Conservation (phyloP, 2,888 invertebrate genomes). For the Eupithecia tripunctaria region DNA sequence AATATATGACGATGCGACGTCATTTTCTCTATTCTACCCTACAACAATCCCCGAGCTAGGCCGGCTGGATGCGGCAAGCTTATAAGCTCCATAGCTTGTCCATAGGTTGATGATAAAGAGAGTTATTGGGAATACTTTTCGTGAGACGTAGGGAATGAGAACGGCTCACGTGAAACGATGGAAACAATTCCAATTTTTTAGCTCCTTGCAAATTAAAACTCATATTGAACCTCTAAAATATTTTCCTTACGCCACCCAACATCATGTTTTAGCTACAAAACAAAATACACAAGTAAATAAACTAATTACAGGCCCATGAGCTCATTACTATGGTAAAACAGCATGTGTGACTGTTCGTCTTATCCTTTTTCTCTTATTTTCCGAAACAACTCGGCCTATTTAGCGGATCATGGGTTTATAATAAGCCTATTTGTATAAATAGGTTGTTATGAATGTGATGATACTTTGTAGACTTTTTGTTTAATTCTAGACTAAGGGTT, state of each 20-base stretch:
- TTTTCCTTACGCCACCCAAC: constrained; percentile 4
- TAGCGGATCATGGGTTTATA: constrained; percentile 8
- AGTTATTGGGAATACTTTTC: too few relatives aligned
- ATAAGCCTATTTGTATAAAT: constrained; percentile 8
- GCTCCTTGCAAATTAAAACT: not conserved
- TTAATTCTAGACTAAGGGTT: not conserved
- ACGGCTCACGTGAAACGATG: too few relatives aligned
- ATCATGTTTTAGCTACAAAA: constrained; percentile 24
- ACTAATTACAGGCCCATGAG: constrained; percentile 31
- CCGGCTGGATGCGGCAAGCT: too few relatives aligned
- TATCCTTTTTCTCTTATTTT: constrained; percentile 15
- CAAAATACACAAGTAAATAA: constrained; percentile 26
- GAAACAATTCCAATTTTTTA: not conserved
- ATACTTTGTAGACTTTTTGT: not conserved
- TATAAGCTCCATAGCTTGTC: too few relatives aligned
- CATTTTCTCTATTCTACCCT: too few relatives aligned
- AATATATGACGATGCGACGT: too few relatives aligned
- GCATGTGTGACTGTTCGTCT: constrained; percentile 23
- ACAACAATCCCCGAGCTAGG: too few relatives aligned
- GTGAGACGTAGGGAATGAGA: too few relatives aligned
- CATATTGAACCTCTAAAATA: not conserved
- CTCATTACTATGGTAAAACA: constrained; percentile 43
- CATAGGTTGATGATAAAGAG: too few relatives aligned
- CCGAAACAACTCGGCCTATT: not conserved
- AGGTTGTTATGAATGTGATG: not conserved